Conservation (phyloP, 2,888 invertebrate genomes). For the Rhogogaster chlorosoma region DNA sequence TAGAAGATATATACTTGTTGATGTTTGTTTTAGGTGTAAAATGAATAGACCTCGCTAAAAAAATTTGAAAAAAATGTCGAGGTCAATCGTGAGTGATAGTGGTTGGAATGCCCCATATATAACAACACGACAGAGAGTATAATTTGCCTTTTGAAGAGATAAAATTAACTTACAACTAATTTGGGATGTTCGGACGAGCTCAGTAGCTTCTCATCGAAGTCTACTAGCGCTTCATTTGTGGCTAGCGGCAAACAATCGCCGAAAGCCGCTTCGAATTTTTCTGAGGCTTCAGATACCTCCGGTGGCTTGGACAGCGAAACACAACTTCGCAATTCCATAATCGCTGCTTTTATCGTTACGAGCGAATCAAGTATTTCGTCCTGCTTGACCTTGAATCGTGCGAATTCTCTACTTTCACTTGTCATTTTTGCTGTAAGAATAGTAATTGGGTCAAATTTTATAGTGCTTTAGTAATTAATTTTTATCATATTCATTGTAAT, state of each 20-base stretch:
- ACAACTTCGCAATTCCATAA: not conserved
- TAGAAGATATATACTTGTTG: no score
- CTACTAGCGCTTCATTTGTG: not conserved
- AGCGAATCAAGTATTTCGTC: not conserved
- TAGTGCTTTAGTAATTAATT: not conserved
- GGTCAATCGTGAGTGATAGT: no score
- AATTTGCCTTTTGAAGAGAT: no score
- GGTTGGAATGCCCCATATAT: no score
- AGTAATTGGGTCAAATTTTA: not conserved
- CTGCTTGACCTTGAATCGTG: not conserved
- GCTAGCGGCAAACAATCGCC: not conserved
- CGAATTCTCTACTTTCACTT: not conserved
- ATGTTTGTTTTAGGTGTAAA: no score
- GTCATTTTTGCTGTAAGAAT: not conserved
- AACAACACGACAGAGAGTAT: no score
- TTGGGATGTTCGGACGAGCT: no score
- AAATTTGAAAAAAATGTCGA: no score
- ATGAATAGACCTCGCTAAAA: no score
- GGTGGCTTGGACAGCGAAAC: not conserved
- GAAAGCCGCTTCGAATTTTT: not conserved
- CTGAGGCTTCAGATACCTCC: not conserved
- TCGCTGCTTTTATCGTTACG: not conserved
- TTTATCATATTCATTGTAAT: not conserved
- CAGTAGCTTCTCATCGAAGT: not conserved
- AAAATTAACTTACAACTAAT: no score